Evolutionary conservation across 1,140 invertebrate species (phyloP).

Genomic region (Pectinophora gossypiella): DNA sequence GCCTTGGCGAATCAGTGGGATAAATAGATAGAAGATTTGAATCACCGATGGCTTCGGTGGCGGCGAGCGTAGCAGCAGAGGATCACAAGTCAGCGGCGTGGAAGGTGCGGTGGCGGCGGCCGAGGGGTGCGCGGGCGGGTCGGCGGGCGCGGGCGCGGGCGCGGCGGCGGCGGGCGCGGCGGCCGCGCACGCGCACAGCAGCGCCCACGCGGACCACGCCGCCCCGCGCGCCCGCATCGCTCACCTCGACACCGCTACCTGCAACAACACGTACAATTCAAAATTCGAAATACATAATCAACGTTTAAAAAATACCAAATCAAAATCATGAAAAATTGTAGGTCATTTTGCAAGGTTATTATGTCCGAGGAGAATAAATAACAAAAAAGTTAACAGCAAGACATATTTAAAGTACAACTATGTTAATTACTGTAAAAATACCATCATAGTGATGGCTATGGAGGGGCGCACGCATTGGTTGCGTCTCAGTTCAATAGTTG

Average conservation of each 20-base stretch:
- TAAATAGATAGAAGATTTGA: too few species aligned
- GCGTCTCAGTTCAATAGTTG: too few species aligned
- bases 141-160: slow-evolving; percentile 37
- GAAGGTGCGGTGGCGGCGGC: slow-evolving; percentile 15
- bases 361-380: neutral
- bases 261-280: too few species aligned
- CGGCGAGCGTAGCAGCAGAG: slow-evolving; percentile 38
- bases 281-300: neutral
- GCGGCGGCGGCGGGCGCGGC: slow-evolving; percentile 45
- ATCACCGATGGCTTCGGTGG: slow-evolving; percentile 42
- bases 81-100: slow-evolving; percentile 32
- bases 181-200: slow-evolving; percentile 33
- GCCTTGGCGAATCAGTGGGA: too few species aligned
- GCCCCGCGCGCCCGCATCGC: slow-evolving; percentile 55
- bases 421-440: too few species aligned
- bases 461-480: too few species aligned
- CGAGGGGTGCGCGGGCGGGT: slow-evolving; percentile 17
- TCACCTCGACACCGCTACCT: slow-evolving; percentile 32
- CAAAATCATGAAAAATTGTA: neutral
- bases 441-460: too few species aligned
- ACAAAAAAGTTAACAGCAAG: neutral
- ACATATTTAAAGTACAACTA: too few species aligned
- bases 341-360: neutral
- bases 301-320: too few species aligned
- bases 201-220: slow-evolving; percentile 16